Conservation (phyloP, 2,888 invertebrate genomes). For the Anodontia alba region DNA sequence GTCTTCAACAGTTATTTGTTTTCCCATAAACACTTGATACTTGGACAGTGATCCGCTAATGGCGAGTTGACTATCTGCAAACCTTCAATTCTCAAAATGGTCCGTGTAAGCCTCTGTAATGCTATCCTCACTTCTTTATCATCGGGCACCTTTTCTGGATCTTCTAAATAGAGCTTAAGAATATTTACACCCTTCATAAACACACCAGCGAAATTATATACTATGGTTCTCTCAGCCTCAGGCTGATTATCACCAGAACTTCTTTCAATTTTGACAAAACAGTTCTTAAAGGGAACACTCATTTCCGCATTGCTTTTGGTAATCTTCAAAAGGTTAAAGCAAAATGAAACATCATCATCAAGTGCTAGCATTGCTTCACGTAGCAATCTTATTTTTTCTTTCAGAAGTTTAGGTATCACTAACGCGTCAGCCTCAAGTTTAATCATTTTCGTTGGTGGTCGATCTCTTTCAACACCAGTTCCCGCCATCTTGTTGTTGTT, state of each 20-base stretch:
- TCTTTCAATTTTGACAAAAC: slow-evolving; percentile 1
- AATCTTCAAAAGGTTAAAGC: slow-evolving; percentile 7
- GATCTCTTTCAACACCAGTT: background rate
- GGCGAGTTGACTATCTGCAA: no score
- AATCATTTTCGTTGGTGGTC: background rate
- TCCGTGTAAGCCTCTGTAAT: background rate
- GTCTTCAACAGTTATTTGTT: no score
- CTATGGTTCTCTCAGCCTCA: background rate
- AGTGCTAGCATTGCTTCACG: background rate
- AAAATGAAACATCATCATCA: background rate
- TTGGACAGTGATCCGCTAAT: no score
- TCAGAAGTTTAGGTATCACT: background rate
- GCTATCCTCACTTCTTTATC: background rate
- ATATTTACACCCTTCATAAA: background rate
- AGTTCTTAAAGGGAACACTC: background rate
- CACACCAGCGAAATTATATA: slow-evolving; percentile 6
- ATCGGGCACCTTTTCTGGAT: background rate
- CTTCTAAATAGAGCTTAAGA: background rate
- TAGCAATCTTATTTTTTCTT: background rate
- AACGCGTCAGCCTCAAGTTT: background rate
- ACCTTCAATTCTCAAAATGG: slow-evolving; percentile 9
- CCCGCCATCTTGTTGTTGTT: no score
- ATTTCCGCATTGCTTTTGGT: slow-evolving; percentile 2
- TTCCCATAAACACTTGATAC: no score
- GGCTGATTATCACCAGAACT: background rate